Evolutionary conservation across 2,113 vertebrate genomes (phyloP).

Genomic region (Eretmochelys imbricata): DNA sequence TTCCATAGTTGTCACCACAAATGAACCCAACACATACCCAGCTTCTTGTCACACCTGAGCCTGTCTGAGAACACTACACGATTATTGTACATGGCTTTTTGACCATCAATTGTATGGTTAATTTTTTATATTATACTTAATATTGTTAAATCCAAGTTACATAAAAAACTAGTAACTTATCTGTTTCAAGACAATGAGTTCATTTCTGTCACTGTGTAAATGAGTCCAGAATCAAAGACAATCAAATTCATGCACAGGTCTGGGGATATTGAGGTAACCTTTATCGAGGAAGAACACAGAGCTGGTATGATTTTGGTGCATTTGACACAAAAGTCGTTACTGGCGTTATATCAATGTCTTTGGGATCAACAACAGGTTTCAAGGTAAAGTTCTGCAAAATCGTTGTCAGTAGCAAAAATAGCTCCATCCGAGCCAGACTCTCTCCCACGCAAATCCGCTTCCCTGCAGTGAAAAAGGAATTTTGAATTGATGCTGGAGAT

Average conservation of each 20-base stretch:
- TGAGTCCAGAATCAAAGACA: background rate
- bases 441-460: constrained; percentile 59
- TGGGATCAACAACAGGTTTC: constrained; percentile 14
- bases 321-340: background rate
- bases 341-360: constrained; percentile 38
- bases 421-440: constrained; percentile 58
- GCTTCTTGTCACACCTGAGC: too few species aligned
- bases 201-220: background rate
- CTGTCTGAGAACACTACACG: too few species aligned
- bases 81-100: too few species aligned
- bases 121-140: rapidly evolving
- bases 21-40: too few species aligned
- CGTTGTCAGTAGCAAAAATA: constrained; percentile 60
- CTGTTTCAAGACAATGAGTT: background rate
- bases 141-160: background rate
- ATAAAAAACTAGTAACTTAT: background rate
- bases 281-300: constrained; percentile 46
- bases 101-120: too few species aligned
- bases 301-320: background rate
- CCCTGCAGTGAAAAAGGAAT: constrained; percentile 11
- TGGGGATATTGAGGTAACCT: background rate
- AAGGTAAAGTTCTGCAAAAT: constrained; percentile 67
- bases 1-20: too few species aligned
- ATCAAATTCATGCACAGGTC: background rate
- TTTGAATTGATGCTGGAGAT: background rate